Evolutionary conservation across 2,888 invertebrate species (phyloP).

Genomic region (Drosophila austrosaltans): DNA sequence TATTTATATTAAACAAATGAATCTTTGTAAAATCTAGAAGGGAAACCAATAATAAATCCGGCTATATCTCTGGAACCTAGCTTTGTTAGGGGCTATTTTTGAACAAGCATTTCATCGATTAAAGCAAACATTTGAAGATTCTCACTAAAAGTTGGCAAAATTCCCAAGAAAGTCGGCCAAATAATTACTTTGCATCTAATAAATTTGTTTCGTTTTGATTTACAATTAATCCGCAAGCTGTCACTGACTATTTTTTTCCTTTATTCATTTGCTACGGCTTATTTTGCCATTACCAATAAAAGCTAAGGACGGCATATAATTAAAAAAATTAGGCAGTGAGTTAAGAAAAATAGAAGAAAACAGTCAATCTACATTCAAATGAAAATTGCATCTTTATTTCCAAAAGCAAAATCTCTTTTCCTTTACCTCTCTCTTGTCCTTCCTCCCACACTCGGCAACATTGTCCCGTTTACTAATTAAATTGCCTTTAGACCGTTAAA

Average conservation of each 20-base stretch:
- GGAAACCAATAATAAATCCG: too few species aligned
- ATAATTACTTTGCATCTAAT: constrained; percentile 83
- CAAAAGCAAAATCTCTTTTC: constrained; percentile 75
- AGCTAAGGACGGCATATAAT: constrained; percentile 55
- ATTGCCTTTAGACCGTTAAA: constrained; percentile 28
- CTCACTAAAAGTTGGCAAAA: constrained; percentile 16
- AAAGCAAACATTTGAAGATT: background rate
- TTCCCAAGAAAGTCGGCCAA: constrained; percentile 48
- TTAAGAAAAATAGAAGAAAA: background rate
- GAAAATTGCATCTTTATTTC: constrained; percentile 78
- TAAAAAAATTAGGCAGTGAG: constrained; percentile 53
- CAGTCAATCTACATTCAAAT: constrained; percentile 44
- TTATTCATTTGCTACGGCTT: constrained; percentile 36
- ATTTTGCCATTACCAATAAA: constrained; percentile 59
- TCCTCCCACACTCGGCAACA: constrained; percentile 35
- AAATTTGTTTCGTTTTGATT: constrained; percentile 81
- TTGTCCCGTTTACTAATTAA: constrained; percentile 56
- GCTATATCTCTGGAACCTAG: background rate
- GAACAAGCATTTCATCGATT: too few species aligned
- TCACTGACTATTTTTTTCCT: constrained; percentile 45
- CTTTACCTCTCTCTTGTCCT: constrained; percentile 55
- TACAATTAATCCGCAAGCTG: constrained; percentile 49
- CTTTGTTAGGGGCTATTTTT: background rate
- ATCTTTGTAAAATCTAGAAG: too few species aligned
- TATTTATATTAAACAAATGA: too few species aligned